Evolutionary conservation across 2,797 vertebrate genomes (phyloP), one percentile per base, ranked within the genome.

Genomic region (Taenioides sp.): DNA sequence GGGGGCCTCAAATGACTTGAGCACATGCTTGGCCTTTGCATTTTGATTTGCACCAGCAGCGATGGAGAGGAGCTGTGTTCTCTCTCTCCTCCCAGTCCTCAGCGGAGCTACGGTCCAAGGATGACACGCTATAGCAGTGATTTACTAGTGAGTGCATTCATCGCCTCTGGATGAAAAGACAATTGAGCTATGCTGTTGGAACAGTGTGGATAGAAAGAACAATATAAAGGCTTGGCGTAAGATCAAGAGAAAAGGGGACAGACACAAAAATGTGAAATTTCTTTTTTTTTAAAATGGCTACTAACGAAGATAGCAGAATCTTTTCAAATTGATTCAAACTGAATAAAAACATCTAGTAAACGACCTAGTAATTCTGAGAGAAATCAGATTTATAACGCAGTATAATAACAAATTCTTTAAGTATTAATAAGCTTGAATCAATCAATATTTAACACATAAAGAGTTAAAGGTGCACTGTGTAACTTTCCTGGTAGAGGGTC

Each of bases 131-230:
- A 74, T 52, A 7, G 55, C 43, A 68, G 80, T 88, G 89, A 91
- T 93, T 91, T 89, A 90, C 76, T 85, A 80, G 84, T 90, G 83
- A 82, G 74, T 80, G 84, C 88, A 89, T 89, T 90, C 82, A 88
- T 90, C 59, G 86, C 84, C 82, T 79, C 75, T 82, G 82, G 82
- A 89, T 82, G 79, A 76, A 84, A 88, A 87, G 75, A 89, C 83
- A 91, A 87, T 81, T 90, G 85, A 90, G 89, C 90, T 87, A 88
- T 85, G 79, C 68, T 79, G 81, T 75, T 85, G 78, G 83, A 80
- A 70, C 43, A 76, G 74, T 80, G 76, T 62, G 62, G 72, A 66
- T 70, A 57, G 71, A 74, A 71, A 72, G 67, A 77, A 78, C 71
- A 54, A 37, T 71, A 69, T 66, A 77, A 11, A 3, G 71, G 69